phyloP scores from a whole-genome alignment of 2,888 invertebrate species.

The Leucoma salicis region DNA sequence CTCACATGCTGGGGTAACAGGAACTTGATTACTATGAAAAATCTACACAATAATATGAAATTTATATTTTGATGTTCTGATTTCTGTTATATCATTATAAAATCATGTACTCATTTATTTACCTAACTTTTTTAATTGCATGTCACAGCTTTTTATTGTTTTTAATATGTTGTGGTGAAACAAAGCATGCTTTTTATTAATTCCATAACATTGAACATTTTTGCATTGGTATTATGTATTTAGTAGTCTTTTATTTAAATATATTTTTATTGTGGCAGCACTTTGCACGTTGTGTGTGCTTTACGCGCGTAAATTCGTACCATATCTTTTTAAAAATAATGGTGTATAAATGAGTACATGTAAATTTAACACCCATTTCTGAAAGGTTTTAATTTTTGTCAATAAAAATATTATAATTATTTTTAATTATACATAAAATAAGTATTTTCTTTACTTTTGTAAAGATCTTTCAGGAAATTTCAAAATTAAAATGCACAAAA shows the following conservation, averaged over 20 bases:
- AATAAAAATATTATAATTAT: background rate
- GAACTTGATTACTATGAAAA: too few relatives aligned
- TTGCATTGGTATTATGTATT: background rate
- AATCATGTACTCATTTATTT: slow-evolving; percentile 34
- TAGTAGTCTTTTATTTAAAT: background rate
- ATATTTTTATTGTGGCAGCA: background rate
- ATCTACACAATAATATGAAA: too few relatives aligned
- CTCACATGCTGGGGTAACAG: too few relatives aligned
- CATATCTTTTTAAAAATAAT: background rate
- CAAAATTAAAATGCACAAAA: slow-evolving; percentile 23
- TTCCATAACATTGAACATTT: background rate
- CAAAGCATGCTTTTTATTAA: background rate
- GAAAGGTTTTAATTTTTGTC: slow-evolving; percentile 17
- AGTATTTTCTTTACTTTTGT: slow-evolving; percentile 13
- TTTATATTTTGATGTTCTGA: slow-evolving; percentile 8
- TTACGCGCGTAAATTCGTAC: too few relatives aligned
- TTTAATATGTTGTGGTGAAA: slow-evolving; percentile 2
- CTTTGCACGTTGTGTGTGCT: background rate
- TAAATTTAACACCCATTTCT: slow-evolving; percentile 19
- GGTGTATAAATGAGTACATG: slow-evolving; percentile 29
- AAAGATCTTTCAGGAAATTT: slow-evolving; percentile 29
- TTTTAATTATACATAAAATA: background rate
- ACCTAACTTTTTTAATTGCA: slow-evolving; percentile 16
- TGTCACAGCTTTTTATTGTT: background rate
- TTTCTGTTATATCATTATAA: slow-evolving; percentile 10